These are phyloP conservation scores for Ormyrus rosae DNA, from an alignment of 2,888 invertebrate species.

Conservation along the genomic window DNA sequence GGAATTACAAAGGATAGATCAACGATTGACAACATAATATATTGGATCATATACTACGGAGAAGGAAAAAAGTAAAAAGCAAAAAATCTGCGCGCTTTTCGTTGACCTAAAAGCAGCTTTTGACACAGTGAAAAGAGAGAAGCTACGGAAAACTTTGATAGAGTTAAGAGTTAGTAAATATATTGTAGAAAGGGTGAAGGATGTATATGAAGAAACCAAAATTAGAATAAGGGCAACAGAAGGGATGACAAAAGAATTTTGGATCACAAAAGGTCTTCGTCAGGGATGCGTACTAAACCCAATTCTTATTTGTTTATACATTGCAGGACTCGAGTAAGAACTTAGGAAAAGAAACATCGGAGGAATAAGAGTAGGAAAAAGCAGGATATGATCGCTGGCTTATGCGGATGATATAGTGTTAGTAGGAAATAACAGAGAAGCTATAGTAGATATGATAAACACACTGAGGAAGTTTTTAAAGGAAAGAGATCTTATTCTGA, in stretches of 20 bases:
- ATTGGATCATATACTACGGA: conserved; percentile 30
- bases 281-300: conserved; percentile 2
- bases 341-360: conserved; percentile 37
- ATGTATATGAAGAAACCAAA: neutral
- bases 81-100: neutral
- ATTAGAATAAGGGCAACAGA: neutral
- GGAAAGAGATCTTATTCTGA: conserved; percentile 37
- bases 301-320: conserved; percentile 11
- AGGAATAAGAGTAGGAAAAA: conserved; percentile 29
- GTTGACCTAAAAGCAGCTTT: conserved; percentile 30
- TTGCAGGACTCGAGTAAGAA: neutral
- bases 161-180: neutral
- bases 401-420: conserved; percentile 52
- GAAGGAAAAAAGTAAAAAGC: neutral
- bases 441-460: conserved; percentile 35
- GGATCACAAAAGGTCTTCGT: neutral
- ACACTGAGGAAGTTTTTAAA: conserved; percentile 37
- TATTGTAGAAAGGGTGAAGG: neutral
- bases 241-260: too few relatives aligned
- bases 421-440: conserved; percentile 35
- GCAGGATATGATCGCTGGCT: conserved; percentile 46
- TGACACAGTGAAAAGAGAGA: conserved; percentile 15
- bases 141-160: conserved; percentile 3
- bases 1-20: conserved; percentile 29
- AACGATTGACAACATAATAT: conserved; percentile 24